phyloP scores from a whole-genome alignment of 2,888 invertebrate genomes.

The Clepsis dumicolana region DNA sequence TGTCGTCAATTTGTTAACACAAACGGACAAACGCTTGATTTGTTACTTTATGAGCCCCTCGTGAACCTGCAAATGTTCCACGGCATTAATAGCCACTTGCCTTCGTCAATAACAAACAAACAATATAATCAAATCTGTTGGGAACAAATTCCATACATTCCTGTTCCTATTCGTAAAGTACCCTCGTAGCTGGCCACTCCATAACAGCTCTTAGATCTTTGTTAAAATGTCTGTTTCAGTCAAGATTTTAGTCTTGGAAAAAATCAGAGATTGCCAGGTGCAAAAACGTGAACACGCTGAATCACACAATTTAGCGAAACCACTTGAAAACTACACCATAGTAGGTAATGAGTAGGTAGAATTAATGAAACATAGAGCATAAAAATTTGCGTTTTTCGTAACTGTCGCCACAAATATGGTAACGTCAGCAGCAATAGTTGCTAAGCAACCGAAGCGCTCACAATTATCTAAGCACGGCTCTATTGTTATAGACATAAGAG shows the following conservation, averaged over 20 bases:
- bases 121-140: conserved; percentile 31
- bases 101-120: conserved; percentile 15
- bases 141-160: conserved; percentile 31
- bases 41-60: not conserved
- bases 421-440: too few species aligned
- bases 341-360: too few species aligned
- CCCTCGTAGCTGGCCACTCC: not conserved
- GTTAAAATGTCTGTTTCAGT: not conserved
- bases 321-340: conserved; percentile 4
- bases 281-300: not conserved
- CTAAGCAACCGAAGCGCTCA: too few species aligned
- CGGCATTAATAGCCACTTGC: conserved; percentile 25
- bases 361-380: too few species aligned
- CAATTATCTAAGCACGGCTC: too few species aligned
- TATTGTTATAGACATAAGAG: too few species aligned
- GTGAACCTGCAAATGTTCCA: conserved; percentile 4
- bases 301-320: not conserved
- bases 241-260: too few species aligned
- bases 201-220: conserved; percentile 1
- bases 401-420: too few species aligned
- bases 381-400: too few species aligned
- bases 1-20: conserved; percentile 2
- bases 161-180: too few species aligned
- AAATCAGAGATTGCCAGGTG: not conserved
- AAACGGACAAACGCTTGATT: not conserved